Evolutionary conservation across 2,113 vertebrate genomes (phyloP).

Genomic region (Brevimyrus niger): DNA sequence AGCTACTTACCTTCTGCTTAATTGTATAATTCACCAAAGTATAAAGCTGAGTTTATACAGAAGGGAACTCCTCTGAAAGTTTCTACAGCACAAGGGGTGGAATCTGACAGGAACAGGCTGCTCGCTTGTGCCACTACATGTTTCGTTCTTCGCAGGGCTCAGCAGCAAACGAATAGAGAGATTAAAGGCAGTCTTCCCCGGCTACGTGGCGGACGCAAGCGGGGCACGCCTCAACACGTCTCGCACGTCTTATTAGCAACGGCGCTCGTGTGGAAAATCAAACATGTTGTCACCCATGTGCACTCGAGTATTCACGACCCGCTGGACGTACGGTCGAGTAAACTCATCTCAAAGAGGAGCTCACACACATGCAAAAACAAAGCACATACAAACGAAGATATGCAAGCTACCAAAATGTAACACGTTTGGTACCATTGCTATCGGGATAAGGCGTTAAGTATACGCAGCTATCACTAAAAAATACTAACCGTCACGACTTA

Average conservation of each 20-base stretch:
- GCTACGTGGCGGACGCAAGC: conserved; percentile 41
- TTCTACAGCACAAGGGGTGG: not conserved
- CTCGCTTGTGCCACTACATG: not conserved
- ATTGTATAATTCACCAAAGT: not conserved
- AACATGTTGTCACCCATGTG: conserved; percentile 41
- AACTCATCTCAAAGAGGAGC: not conserved
- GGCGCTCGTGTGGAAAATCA: conserved; percentile 62
- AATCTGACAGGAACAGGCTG: not conserved
- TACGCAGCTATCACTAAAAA: not conserved
- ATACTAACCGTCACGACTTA: not conserved
- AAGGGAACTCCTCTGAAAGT: not conserved
- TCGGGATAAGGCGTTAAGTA: not conserved
- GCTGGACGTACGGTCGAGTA: not conserved
- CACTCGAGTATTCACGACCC: not conserved
- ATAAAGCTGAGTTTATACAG: not conserved
- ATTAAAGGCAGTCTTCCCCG: conserved; percentile 50
- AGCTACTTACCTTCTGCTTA: not conserved
- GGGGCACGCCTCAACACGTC: conserved; percentile 53
- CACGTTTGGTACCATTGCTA: not conserved
- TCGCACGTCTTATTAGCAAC: conserved; percentile 43
- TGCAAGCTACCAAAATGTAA: conserved; percentile 26
- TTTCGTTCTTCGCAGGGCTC: not conserved
- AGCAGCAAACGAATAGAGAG: conserved; percentile 21
- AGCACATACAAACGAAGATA: conserved; percentile 26
- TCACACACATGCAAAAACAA: not conserved